Evolutionary conservation across 2,888 invertebrate genomes (phyloP).

Genomic region (Melieria omissa): DNA sequence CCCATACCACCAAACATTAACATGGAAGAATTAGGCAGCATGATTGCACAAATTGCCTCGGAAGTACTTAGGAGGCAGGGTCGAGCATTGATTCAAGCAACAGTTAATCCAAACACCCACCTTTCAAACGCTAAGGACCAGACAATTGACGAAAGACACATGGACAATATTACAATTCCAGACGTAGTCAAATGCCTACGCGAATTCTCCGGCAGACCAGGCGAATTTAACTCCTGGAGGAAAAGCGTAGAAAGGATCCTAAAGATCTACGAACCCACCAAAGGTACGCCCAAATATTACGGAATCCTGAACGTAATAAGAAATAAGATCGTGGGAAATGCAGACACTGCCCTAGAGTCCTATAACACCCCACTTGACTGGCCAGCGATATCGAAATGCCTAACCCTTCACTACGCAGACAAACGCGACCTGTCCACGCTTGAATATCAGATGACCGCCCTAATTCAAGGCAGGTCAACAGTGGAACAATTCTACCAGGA

Average conservation of each 20-base stretch:
- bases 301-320: constrained; percentile 29
- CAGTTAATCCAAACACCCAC: constrained; percentile 1
- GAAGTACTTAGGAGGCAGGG: constrained; percentile 5
- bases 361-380: constrained; percentile 35
- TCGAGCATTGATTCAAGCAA: not conserved
- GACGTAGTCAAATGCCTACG: constrained; percentile 23
- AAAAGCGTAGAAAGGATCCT: constrained; percentile 28
- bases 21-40: not conserved
- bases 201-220: constrained; percentile 28
- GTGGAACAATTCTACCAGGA: constrained; percentile 44
- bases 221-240: constrained; percentile 30
- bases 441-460: constrained; percentile 36
- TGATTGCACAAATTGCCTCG: constrained; percentile 1
- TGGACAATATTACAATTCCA: constrained; percentile 20
- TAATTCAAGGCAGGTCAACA: constrained; percentile 38
- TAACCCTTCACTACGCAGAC: constrained; percentile 31
- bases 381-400: constrained; percentile 15
- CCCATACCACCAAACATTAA: constrained; percentile 3
- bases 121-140: constrained; percentile 6
- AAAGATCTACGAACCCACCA: constrained; percentile 25
- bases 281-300: constrained; percentile 31
- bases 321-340: constrained; percentile 33
- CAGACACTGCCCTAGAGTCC: constrained; percentile 29
- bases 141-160: constrained; percentile 10
- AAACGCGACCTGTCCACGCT: constrained; percentile 30